Conservation (phyloP, 2,113 vertebrate genomes). For the Grus americana region DNA sequence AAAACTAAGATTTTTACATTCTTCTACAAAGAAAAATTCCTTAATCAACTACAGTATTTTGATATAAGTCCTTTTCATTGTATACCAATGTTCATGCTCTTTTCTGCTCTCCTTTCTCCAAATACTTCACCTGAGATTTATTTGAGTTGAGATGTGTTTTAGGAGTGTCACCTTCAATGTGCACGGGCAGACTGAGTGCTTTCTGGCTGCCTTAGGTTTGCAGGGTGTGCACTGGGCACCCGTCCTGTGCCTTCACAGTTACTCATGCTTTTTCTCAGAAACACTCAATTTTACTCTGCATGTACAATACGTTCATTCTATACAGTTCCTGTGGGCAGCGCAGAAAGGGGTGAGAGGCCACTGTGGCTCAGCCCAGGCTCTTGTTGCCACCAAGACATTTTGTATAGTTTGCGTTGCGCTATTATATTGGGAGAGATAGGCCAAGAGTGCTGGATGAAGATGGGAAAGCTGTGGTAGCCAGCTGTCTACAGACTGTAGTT, state of each 20-base stretch:
- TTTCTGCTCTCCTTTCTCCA: neutral
- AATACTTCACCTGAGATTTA: neutral
- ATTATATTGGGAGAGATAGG: neutral
- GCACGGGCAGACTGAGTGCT: fast-evolving
- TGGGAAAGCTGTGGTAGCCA: neutral
- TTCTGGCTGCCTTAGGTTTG: neutral
- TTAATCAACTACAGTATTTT: neutral
- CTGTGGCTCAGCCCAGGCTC: neutral
- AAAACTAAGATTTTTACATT: neutral
- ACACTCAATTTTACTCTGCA: fast-evolving
- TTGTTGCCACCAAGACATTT: neutral
- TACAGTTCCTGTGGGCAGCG: neutral
- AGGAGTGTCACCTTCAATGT: fast-evolving
- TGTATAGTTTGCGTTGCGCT: neutral
- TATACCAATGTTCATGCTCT: neutral
- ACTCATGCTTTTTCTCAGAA: neutral
- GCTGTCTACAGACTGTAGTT: neutral
- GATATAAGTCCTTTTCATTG: neutral
- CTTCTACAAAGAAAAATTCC: neutral
- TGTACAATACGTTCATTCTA: fast-evolving
- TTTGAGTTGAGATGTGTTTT: neutral
- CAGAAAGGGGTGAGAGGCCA: neutral
- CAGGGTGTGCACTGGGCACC: fast-evolving
- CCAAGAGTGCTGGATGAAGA: neutral
- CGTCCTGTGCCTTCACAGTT: neutral